Base-by-base conservation (phyloP, 2,113 vertebrate species). In the Lophura nycthemera region DNA sequence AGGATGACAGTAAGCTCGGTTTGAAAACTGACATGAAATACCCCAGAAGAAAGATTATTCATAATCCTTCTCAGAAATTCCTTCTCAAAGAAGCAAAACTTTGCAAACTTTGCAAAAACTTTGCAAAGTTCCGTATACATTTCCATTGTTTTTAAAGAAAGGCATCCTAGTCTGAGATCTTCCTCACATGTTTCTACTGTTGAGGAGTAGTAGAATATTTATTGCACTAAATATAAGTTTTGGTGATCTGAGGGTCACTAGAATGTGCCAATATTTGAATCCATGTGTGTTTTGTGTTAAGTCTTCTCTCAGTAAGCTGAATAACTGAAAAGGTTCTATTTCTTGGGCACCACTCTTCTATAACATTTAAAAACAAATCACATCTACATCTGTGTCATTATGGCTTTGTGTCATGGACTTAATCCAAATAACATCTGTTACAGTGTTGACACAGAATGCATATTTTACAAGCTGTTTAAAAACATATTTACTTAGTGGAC, bases 401-500 rank as follows among this genome's bases (percentile, higher is more conserved):
- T 72, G 84, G 86, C 89, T 94, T 81, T 95, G 64, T 95, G 56
- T 92, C 83, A 83, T 92, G 88, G 86, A 90, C 52, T 88, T 36
- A 15, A n/a, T 94, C 93, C 91, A 90, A 47, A 95, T 88, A 94
- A 88, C 89, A 91, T 96, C 92, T 95, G 95, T 95, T 95, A 54
- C 72, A 90, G 60, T 72, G 89, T 92, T 95, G 89, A 96, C 45
- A 88, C 86, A 83, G 64, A 87, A 89, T 85, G 79, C 73, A 90
- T 92, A 75, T 80, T 94, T 95, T 95, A 85, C 70, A 92, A 94
- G 72, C 91, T 92, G 83, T 95, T 97, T 95, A 63, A 92, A 95
- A 91, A 93, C 81, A 75, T 93, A 89, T 85, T 96, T 95, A 92
- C 74, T 91, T 74, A 36, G 77, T 88, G 70, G 65, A 83, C 71